Percentiles rank a stretch among this genome's conserved stretches.
Evolutionary conservation across 2,113 vertebrate genomes (phyloP).

Genomic region (Cheirogaleus medius): DNA sequence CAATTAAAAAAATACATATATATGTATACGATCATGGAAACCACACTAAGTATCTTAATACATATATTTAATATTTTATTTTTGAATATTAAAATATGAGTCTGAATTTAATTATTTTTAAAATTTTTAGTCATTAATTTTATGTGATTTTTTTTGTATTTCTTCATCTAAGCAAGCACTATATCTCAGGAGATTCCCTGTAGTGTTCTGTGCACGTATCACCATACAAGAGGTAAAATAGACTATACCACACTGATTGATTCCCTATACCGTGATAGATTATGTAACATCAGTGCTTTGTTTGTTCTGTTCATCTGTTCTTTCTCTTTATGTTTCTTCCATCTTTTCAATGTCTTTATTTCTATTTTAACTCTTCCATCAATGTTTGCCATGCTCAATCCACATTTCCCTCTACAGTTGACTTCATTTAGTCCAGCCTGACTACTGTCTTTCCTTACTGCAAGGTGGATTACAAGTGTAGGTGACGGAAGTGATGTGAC

Average conservation of each 20-base stretch:
- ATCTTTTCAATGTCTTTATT: neutral
- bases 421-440: neutral
- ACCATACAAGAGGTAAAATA: fast-evolving
- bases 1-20: neutral
- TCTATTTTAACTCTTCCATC: neutral
- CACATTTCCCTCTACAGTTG: neutral
- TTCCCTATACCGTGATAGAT: neutral
- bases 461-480: neutral
- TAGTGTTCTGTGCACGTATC: neutral
- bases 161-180: neutral
- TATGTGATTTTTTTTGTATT: neutral
- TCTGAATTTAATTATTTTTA: neutral
- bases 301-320: neutral
- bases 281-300: neutral
- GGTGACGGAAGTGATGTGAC: neutral
- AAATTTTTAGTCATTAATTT: neutral
- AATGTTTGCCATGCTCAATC: neutral
- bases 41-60: neutral
- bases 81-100: neutral
- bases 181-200: neutral
- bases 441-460: neutral
- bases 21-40: neutral
- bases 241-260: fast-evolving
- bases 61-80: neutral
- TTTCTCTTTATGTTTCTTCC: neutral